These are phyloP conservation scores for Epinephelus moara DNA, from an alignment of 2,113 vertebrate species.

Conservation along the genomic window DNA sequence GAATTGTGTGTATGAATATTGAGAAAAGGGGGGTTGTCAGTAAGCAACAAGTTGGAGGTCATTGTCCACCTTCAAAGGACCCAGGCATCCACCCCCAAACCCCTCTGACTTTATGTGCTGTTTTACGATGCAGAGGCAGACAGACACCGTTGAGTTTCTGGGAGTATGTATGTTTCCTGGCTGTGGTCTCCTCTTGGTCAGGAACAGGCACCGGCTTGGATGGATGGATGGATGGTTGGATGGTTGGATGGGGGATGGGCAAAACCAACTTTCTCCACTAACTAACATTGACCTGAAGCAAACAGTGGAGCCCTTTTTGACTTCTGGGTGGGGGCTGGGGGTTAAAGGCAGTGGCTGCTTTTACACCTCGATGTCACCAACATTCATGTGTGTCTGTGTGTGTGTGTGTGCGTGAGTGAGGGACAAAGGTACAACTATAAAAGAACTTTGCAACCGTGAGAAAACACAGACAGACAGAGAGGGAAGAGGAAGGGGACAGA, in stretches of 20 bases:
- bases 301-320: slow-evolving; percentile 61
- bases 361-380: slow-evolving; percentile 65
- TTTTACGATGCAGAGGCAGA: slow-evolving; percentile 75
- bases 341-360: slow-evolving; percentile 41
- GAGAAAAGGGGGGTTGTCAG: slow-evolving; percentile 34
- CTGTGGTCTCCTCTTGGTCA: not conserved
- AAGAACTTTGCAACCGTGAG: slow-evolving; percentile 28
- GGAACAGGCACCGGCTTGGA: slow-evolving; percentile 17
- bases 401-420: not conserved
- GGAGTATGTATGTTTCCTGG: slow-evolving; percentile 24
- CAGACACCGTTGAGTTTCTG: slow-evolving; percentile 58
- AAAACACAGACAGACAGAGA: slow-evolving; percentile 30
- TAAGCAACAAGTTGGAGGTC: slow-evolving; percentile 80
- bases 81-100: not conserved
- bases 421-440: slow-evolving; percentile 6
- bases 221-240: slow-evolving; percentile 8
- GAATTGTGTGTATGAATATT: slow-evolving; percentile 29
- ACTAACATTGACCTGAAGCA: slow-evolving; percentile 67
- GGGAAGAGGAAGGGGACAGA: slow-evolving; percentile 12
- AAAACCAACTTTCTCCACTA: slow-evolving; percentile 63
- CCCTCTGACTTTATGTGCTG: slow-evolving; percentile 61
- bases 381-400: slow-evolving; percentile 7
- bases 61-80: slow-evolving; percentile 81
- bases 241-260: slow-evolving; percentile 43
- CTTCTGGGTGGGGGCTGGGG: slow-evolving; percentile 39